These are phyloP conservation scores for Helicoverpa zea DNA, from an alignment of 1,140 invertebrate genomes.

Conservation along the genomic window DNA sequence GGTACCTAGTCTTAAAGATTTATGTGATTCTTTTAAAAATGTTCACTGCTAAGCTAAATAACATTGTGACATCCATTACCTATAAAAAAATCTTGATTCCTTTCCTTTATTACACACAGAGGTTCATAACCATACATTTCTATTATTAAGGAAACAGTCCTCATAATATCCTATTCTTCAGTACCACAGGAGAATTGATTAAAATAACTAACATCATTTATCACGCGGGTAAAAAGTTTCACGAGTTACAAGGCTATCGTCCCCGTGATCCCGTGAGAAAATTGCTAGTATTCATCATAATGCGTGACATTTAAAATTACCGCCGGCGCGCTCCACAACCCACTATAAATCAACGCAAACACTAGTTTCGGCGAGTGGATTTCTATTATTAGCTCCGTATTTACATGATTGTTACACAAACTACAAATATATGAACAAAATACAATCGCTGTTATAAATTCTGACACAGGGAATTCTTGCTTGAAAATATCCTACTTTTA, in stretches of 20 bases:
- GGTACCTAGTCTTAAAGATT: too few relatives aligned
- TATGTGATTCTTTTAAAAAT: too few relatives aligned
- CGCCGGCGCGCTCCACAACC: slow-evolving; percentile 69
- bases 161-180: slow-evolving; percentile 6
- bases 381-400: slow-evolving; percentile 47
- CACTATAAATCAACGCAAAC: slow-evolving; percentile 82
- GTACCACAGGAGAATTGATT: slow-evolving; percentile 24
- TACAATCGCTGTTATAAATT: slow-evolving; percentile 27
- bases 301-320: slow-evolving; percentile 86
- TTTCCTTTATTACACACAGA: too few relatives aligned
- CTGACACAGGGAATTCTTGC: slow-evolving; percentile 27
- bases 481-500: slow-evolving; percentile 61
- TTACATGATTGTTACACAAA: slow-evolving; percentile 39
- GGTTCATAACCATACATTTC: background rate
- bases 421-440: slow-evolving; percentile 6
- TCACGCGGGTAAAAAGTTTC: slow-evolving; percentile 48
- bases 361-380: slow-evolving; percentile 72
- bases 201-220: slow-evolving; percentile 46
- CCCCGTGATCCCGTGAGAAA: slow-evolving; percentile 78
- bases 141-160: background rate
- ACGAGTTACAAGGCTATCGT: slow-evolving; percentile 74
- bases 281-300: slow-evolving; percentile 86
- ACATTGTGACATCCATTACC: background rate
- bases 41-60: too few relatives aligned
- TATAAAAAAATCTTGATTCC: background rate